phyloP scores from a whole-genome alignment of 2,888 invertebrate genomes.

The Phymatocera aterrima region DNA sequence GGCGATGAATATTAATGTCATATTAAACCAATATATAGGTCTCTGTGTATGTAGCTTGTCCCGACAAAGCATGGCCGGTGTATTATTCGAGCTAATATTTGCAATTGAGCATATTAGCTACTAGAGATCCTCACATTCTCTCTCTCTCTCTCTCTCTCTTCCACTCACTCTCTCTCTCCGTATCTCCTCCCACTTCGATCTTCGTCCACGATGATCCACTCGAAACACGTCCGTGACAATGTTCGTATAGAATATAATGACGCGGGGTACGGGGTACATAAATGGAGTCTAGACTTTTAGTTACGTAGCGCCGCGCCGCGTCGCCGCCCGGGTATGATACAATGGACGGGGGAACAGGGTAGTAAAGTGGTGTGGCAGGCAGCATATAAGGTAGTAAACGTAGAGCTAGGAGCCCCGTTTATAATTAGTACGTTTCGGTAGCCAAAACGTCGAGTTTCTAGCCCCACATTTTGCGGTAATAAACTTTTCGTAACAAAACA shows the following conservation, averaged over 20 bases:
- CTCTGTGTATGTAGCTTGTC: too few relatives aligned
- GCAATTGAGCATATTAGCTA: too few relatives aligned
- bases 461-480: conserved; percentile 18
- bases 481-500: conserved; percentile 26
- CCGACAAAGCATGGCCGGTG: neutral
- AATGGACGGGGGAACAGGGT: neutral
- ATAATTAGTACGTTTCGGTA: conserved; percentile 23
- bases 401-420: neutral
- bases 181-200: neutral
- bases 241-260: neutral
- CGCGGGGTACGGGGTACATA: neutral
- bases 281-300: conserved; percentile 12
- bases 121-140: too few relatives aligned
- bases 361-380: neutral
- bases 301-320: conserved; percentile 10
- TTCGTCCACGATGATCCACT: too few relatives aligned
- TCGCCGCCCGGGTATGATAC: neutral
- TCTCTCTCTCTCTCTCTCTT: too few relatives aligned
- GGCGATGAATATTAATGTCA: too few relatives aligned
- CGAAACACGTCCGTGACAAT: neutral
- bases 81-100: conserved; percentile 10
- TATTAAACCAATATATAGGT: too few relatives aligned
- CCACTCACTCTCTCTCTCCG: too few relatives aligned
- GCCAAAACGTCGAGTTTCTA: neutral
- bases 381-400: neutral